Base-by-base conservation (phyloP, 37 sponge, comb jelly and placozoan species). In the Spongilla lacustris region DNA sequence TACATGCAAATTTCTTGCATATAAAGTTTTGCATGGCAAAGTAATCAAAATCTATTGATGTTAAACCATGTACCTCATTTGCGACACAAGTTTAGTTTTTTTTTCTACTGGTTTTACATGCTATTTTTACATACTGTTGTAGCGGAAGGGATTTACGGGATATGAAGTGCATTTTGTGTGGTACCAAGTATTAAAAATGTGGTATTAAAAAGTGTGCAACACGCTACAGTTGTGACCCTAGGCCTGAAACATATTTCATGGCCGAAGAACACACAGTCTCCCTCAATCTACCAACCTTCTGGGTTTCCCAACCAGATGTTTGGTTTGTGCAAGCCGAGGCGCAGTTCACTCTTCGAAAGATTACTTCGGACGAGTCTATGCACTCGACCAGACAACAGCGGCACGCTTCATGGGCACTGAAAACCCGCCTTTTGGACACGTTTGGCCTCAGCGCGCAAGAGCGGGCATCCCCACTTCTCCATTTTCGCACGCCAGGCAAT, bases 391-490 rank as follows among this genome's bases (percentile, higher is more conserved):
- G 67, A 10, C 23, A 13, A 32, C 75, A 4, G 77, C 78, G 49
- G 50, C 58, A 2, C 33, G 37, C 36, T 37, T 85, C 12, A 68
- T 77, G n/a, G 85, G 71, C 79, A n/a, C 24, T 86, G 36, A 86
- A 86, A 50, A 71, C 27, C 31, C 80, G 67, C 5, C 74, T 86
- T 21, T 67, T 77, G 17, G 32, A 77, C 34, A 84, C 84, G 21
- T 84, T 84, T 66, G 85, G 85, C 37, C 77, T 84, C 76, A 84
- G 50, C 34, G 11, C 37, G 30, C 73, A 72, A 4, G 84, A 73
- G 69, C 82, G 81, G 33, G 83, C 83, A 41, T 50, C 48, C 50
- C 11, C 14, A 58, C 58, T 58, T 58, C 21, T 58, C 58, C 58
- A 58, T 58, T 58, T 58, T 58, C 58, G 19, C 58, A 58, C 58